phyloP scores from a whole-genome alignment of 2,113 vertebrate genomes.

The Anthoscopus minutus region DNA sequence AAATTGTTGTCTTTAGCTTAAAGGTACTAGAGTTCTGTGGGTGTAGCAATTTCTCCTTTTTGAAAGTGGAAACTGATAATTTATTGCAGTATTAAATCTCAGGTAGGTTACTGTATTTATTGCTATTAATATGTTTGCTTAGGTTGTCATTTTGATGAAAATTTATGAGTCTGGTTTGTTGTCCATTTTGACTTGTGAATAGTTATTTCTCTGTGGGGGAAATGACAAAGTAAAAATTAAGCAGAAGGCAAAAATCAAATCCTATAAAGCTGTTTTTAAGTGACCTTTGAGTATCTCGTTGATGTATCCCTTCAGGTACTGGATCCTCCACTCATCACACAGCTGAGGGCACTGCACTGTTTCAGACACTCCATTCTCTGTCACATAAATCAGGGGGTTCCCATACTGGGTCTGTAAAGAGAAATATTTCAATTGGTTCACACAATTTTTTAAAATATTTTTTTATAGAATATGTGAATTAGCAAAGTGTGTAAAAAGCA shows the following conservation, averaged over 20 bases:
- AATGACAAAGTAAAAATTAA: neutral
- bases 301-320: constrained; percentile 85
- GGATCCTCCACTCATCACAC: constrained; percentile 89
- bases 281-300: constrained; percentile 95
- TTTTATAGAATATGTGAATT: neutral
- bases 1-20: neutral
- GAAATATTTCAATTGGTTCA: neutral
- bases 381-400: constrained; percentile 87
- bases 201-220: neutral
- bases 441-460: neutral
- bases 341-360: constrained; percentile 79
- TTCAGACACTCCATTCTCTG: constrained; percentile 89
- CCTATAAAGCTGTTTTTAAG: neutral
- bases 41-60: neutral
- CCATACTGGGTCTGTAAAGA: constrained; percentile 84
- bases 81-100: neutral
- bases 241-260: neutral
- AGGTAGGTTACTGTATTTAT: neutral
- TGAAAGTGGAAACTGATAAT: neutral
- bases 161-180: neutral
- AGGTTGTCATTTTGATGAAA: neutral
- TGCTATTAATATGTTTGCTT: neutral
- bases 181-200: neutral
- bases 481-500: neutral
- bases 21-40: neutral